Conservation (phyloP, 2,888 invertebrate species). For the Apocheima hispidaria region DNA sequence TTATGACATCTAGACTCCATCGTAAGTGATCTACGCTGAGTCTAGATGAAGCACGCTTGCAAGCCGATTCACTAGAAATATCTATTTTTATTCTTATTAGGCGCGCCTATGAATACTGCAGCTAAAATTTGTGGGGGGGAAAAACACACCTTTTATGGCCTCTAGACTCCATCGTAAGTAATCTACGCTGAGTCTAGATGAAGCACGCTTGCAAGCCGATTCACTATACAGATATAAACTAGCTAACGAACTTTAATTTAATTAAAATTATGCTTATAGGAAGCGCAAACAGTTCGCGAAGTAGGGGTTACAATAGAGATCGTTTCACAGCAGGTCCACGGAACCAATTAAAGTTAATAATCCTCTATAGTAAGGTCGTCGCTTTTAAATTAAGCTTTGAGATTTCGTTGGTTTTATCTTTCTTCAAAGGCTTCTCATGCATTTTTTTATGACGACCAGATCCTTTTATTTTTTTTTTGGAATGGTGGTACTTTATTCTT, state of each 20-base stretch:
- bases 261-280: slow-evolving; percentile 42
- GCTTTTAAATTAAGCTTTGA: slow-evolving; percentile 65
- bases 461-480: not conserved
- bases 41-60: too few relatives aligned
- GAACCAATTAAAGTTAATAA: slow-evolving; percentile 83
- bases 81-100: too few relatives aligned
- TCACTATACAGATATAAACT: not conserved
- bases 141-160: too few relatives aligned
- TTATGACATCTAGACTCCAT: too few relatives aligned
- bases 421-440: slow-evolving; percentile 45
- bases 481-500: not conserved
- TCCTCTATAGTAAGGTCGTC: slow-evolving; percentile 67
- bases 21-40: too few relatives aligned
- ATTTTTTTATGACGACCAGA: slow-evolving; percentile 29
- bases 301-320: slow-evolving; percentile 62
- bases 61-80: too few relatives aligned
- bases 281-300: slow-evolving; percentile 52
- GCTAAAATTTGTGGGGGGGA: too few relatives aligned
- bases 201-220: too few relatives aligned
- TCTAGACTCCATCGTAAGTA: too few relatives aligned
- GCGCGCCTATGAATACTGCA: too few relatives aligned
- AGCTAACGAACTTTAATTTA: not conserved
- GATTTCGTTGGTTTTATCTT: slow-evolving; percentile 59
- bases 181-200: too few relatives aligned
- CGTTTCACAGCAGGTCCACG: slow-evolving; percentile 62